Evolutionary conservation across 2,113 vertebrate species (phyloP).

Genomic region (Emberiza fucata): DNA sequence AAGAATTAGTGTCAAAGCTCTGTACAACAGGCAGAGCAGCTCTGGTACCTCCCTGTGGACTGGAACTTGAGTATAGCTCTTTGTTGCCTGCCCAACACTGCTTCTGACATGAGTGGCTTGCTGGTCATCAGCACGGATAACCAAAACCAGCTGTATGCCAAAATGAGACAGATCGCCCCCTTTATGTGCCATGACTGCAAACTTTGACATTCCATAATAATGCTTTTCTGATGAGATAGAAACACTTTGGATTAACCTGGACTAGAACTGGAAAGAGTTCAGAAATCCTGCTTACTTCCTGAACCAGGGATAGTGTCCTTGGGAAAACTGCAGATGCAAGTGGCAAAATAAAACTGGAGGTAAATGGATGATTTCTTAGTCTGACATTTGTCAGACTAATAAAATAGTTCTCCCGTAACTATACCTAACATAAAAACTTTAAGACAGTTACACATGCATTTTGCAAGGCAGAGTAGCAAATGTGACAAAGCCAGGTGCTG

Average conservation of each 20-base stretch:
- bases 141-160: not conserved
- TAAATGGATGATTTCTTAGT: not conserved
- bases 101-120: not conserved
- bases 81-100: not conserved
- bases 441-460: not conserved
- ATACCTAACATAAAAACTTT: not conserved
- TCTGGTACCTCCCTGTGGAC: not conserved
- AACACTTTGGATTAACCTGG: not conserved
- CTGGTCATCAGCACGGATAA: not conserved
- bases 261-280: not conserved
- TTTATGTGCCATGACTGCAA: not conserved
- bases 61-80: not conserved
- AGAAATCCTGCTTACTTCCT: not conserved
- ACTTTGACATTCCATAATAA: not conserved
- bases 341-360: not conserved
- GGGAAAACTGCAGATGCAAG: not conserved
- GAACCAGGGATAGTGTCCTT: not conserved
- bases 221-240: not conserved
- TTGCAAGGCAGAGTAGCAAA: not conserved
- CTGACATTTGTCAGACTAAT: not conserved
- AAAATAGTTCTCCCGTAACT: not conserved
- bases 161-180: not conserved
- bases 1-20: not conserved
- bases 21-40: accelerated
- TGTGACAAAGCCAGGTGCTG: not conserved